phyloP scores from a whole-genome alignment of 2,888 invertebrate species.

The Drosophila kambysellisi region DNA sequence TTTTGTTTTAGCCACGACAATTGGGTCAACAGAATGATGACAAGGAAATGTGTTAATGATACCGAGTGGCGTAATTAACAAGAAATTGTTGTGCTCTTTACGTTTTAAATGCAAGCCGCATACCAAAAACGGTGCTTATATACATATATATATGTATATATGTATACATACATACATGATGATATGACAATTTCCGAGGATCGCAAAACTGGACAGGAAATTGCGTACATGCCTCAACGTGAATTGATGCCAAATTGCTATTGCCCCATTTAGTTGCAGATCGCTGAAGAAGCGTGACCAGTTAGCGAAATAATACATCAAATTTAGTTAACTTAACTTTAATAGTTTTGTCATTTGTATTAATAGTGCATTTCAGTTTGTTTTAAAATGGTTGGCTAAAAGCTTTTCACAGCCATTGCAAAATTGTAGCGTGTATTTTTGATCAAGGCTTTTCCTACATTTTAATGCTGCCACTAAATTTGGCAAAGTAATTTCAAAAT shows the following conservation, averaged over 20 bases:
- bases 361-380: not conserved
- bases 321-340: not conserved
- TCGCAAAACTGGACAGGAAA: constrained; percentile 51
- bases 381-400: not conserved
- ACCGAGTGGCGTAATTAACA: constrained; percentile 69
- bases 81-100: constrained; percentile 46
- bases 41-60: constrained; percentile 78
- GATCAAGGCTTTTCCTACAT: not conserved
- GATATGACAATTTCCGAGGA: constrained; percentile 26
- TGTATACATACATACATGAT: not conserved
- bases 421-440: not conserved
- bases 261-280: not conserved
- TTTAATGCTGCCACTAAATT: not conserved
- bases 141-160: not conserved
- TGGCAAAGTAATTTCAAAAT: not conserved
- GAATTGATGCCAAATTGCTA: constrained; percentile 4
- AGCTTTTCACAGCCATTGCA: not conserved
- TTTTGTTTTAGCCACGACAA: constrained; percentile 52
- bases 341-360: not conserved
- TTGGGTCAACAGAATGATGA: constrained; percentile 72
- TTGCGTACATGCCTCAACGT: constrained; percentile 41
- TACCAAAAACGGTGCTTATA: constrained; percentile 31
- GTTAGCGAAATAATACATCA: not conserved
- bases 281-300: not conserved
- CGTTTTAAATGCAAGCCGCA: constrained; percentile 45